phyloP scores from a whole-genome alignment of 2,113 vertebrate species.

The human region DNA sequence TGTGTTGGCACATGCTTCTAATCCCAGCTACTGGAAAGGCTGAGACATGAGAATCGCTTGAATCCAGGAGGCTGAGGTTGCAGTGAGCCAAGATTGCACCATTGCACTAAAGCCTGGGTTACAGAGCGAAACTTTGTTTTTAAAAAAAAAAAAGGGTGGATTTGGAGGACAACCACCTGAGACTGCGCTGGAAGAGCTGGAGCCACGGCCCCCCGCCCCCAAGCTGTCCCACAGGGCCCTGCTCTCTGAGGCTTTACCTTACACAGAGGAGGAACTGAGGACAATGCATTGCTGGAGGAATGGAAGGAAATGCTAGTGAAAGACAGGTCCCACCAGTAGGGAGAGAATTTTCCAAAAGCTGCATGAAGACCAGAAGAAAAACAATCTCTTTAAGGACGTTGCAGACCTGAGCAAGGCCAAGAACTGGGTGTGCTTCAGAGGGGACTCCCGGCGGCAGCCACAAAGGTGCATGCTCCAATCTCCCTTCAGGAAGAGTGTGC shows the following conservation, averaged over 20 bases:
- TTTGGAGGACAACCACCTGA: not conserved
- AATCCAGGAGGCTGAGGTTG: too few species aligned
- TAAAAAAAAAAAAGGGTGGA: not conserved
- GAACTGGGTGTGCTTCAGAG: accelerated
- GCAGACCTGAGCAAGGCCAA: not conserved
- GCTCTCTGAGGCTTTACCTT: not conserved
- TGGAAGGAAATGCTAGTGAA: not conserved
- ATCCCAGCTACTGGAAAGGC: too few species aligned
- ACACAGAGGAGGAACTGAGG: not conserved
- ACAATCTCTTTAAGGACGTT: not conserved
- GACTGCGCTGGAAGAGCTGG: not conserved
- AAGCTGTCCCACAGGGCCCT: not conserved
- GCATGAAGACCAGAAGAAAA: not conserved
- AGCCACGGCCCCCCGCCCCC: not conserved
- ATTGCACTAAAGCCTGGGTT: too few species aligned
- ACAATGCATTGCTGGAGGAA: not conserved
- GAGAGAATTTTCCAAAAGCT: not conserved
- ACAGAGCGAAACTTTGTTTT: too few species aligned
- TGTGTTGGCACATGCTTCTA: too few species aligned
- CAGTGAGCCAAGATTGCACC: too few species aligned
- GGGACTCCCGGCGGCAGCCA: not conserved
- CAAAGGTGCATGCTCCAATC: accelerated
- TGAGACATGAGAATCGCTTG: too few species aligned
- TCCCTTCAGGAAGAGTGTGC: not conserved
- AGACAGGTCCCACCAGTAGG: not conserved